Evolutionary conservation across 2,888 invertebrate species (phyloP), one percentile per base, ranked within the genome.

Genomic region (Thymelicus lineola): DNA sequence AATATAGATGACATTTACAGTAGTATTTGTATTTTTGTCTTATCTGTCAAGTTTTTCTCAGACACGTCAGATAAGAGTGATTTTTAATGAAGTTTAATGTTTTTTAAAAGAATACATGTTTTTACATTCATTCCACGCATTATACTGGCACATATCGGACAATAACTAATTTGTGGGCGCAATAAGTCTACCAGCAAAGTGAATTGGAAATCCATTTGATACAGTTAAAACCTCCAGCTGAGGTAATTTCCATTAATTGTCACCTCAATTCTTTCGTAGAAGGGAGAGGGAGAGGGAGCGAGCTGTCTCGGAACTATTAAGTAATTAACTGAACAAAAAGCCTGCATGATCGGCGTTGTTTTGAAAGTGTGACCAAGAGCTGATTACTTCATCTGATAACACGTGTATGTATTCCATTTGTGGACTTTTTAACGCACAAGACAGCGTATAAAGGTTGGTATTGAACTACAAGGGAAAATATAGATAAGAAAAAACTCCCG

Each of bases 181-280:
- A 66, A 76, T 76, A 80, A 77, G 72, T 77, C 71, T 73, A 79
- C 45, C 45, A 17, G 36, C 68, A 48, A 68, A 78, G 81, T 80
- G 77, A 82, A 85, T 82, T 82, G 80, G 81, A 82, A 86, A 86
- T 83, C 80, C 81, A 89, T 87, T 86, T 80, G 81, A 83, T 86
- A 82, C 81, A 78, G 78, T 81, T 82, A 77, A 82, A 69, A 84
- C 82, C 79, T 80, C 82, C 85, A 86, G 84, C 86, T 84, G 85
- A 81, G 84, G 86, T 86, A 87, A 89, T 89, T 88, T 87, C 82
- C 85, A 86, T 89, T 88, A 85, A 89, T 87, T 86, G 84, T 69
- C 69, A 69, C 69, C 69, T 69, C 69, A 69, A 69, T 69, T 69
- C 83, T 82, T 84, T 79, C 74, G 72, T 66, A 73, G 76, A 80